phyloP scores from a whole-genome alignment of 2,888 invertebrate genomes.

The Volucella inflata region DNA sequence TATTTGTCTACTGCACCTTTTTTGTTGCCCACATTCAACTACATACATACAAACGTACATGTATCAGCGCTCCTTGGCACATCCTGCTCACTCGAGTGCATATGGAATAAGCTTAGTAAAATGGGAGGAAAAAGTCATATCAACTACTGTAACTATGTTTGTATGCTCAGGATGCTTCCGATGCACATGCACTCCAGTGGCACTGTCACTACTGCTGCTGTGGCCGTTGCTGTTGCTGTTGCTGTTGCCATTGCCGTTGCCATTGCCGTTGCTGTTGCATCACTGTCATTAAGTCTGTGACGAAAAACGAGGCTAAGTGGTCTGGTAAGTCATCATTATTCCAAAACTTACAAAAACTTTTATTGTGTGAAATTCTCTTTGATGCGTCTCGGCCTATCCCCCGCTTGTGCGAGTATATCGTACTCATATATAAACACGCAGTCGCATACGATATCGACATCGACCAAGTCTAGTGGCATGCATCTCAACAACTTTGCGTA shows the following conservation, averaged over 20 bases:
- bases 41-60: constrained; percentile 16
- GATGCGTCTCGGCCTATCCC: constrained; percentile 56
- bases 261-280: constrained; percentile 29
- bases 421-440: constrained; percentile 10
- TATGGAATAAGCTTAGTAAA: constrained; percentile 73
- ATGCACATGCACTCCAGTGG: constrained; percentile 62
- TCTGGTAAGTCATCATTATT: constrained; percentile 76
- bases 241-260: constrained; percentile 26
- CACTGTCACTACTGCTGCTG: constrained; percentile 13
- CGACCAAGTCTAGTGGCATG: constrained; percentile 20
- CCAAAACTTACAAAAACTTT: constrained; percentile 76
- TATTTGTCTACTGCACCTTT: constrained; percentile 56
- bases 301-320: constrained; percentile 76
- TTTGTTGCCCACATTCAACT: constrained; percentile 5
- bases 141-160: constrained; percentile 68
- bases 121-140: constrained; percentile 61
- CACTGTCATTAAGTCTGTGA: constrained; percentile 73
- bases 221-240: constrained; percentile 55
- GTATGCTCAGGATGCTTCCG: constrained; percentile 56
- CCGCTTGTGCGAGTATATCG: constrained; percentile 52
- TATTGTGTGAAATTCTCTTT: constrained; percentile 75
- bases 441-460: constrained; percentile 58
- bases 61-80: constrained; percentile 16
- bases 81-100: constrained; percentile 63
- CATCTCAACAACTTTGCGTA: constrained; percentile 31